These are phyloP conservation scores for Agrochola lota DNA, from an alignment of 2,888 invertebrate species.

Conservation along the genomic window DNA sequence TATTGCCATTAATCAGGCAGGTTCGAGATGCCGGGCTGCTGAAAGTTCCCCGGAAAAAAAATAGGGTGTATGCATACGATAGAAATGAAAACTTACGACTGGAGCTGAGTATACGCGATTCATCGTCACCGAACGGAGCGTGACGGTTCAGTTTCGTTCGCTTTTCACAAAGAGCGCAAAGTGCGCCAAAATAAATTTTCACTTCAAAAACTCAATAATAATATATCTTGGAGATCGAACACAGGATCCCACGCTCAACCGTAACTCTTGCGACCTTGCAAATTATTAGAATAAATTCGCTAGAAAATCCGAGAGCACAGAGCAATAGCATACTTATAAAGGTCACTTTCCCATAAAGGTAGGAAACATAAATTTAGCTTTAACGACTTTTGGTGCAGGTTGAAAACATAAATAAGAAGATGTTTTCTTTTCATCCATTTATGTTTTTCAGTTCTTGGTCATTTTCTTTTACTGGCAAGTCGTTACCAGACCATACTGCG, in stretches of 20 bases:
- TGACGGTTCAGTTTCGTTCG: no score
- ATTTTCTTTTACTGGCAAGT: conserved; percentile 14
- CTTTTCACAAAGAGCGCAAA: no score
- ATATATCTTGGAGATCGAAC: no score
- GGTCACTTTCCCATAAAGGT: conserved; percentile 18
- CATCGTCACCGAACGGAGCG: no score
- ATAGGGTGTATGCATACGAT: no score
- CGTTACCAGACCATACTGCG: not conserved
- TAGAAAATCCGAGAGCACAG: conserved; percentile 2
- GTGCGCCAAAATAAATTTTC: no score
- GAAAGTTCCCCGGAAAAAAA: no score
- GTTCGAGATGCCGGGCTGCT: no score
- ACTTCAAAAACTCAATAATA: no score
- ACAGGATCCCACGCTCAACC: not conserved
- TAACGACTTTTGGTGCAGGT: conserved; percentile 30
- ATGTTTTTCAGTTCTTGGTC: conserved; percentile 23
- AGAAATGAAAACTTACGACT: no score
- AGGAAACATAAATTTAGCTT: conserved; percentile 38
- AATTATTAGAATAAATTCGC: conserved; percentile 2
- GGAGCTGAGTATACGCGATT: no score
- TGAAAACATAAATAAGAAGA: conserved; percentile 30
- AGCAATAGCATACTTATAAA: conserved; percentile 17
- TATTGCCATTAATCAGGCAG: no score
- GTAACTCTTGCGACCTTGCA: conserved; percentile 5
- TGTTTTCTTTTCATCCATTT: conserved; percentile 29